A percentile compares a stretch with the other conserved stretches of the same genome.
phyloP scores from a whole-genome alignment of 2,113 vertebrate genomes.

The Cebidichthys violaceus region DNA sequence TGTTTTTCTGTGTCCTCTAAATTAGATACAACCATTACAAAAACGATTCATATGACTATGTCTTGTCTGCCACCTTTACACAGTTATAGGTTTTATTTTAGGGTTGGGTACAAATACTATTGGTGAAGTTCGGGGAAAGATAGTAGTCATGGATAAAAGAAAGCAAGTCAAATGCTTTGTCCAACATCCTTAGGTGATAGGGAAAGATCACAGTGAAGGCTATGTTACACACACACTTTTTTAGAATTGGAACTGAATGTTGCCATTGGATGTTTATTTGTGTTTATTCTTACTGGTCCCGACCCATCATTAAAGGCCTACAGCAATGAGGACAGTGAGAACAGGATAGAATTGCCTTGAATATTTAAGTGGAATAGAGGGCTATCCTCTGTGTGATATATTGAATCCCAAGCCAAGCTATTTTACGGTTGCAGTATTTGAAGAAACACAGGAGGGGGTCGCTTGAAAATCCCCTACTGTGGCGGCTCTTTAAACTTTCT shows the following conservation, averaged over 20 bases:
- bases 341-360: conserved; percentile 46
- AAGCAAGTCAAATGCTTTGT: background rate
- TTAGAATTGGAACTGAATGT: background rate
- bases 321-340: conserved; percentile 46
- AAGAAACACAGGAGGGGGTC: conserved; percentile 77
- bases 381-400: conserved; percentile 65
- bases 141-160: background rate
- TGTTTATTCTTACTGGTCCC: conserved; percentile 11
- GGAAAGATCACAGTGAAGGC: background rate
- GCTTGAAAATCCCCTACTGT: conserved; percentile 74
- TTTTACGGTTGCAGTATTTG: conserved; percentile 72
- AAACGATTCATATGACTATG: background rate
- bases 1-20: background rate
- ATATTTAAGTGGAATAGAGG: conserved; percentile 62
- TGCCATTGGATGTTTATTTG: background rate
- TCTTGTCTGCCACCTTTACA: background rate
- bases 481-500: conserved; percentile 73
- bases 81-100: background rate
- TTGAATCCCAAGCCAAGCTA: conserved; percentile 72
- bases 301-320: conserved; percentile 55
- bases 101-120: background rate
- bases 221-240: background rate
- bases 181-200: background rate
- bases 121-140: background rate
- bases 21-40: background rate